Percentiles rank a stretch among this genome's conserved stretches.
These are phyloP conservation scores for Boulengeromyrus knoepffleri DNA, from an alignment of 2,113 vertebrate genomes.

Conservation along the genomic window DNA sequence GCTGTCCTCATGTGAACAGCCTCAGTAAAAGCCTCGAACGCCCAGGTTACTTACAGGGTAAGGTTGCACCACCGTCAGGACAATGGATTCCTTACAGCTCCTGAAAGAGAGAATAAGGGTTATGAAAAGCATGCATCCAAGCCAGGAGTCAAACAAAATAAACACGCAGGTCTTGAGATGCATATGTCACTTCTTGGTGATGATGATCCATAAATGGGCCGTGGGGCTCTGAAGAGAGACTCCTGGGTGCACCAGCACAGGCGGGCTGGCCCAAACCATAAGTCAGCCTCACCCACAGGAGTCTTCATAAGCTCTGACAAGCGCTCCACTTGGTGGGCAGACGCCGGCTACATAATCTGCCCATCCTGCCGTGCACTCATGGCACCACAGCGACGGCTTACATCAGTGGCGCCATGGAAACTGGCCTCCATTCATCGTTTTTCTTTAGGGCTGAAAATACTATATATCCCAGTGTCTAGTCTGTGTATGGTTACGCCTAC, in stretches of 20 bases:
- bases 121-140: background rate
- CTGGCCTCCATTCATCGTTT: background rate
- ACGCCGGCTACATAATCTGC: background rate
- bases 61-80: slow-evolving; percentile 90
- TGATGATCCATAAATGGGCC: background rate
- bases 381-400: background rate
- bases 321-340: background rate
- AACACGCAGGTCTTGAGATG: background rate
- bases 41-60: slow-evolving; percentile 79
- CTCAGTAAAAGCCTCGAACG: background rate
- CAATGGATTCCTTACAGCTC: slow-evolving; percentile 96
- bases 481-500: background rate
- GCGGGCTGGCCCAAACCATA: background rate
- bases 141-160: background rate
- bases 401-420: background rate
- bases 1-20: background rate
- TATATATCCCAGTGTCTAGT: background rate
- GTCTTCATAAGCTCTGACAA: background rate
- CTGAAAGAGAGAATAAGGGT: slow-evolving; percentile 50
- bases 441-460: background rate
- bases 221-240: background rate
- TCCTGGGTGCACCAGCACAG: background rate
- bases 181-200: background rate
- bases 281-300: background rate
- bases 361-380: background rate